Evolutionary conservation across 2,113 vertebrate genomes (phyloP), one percentile per base, ranked within the genome.

Genomic region (Oceanodroma tethys): DNA sequence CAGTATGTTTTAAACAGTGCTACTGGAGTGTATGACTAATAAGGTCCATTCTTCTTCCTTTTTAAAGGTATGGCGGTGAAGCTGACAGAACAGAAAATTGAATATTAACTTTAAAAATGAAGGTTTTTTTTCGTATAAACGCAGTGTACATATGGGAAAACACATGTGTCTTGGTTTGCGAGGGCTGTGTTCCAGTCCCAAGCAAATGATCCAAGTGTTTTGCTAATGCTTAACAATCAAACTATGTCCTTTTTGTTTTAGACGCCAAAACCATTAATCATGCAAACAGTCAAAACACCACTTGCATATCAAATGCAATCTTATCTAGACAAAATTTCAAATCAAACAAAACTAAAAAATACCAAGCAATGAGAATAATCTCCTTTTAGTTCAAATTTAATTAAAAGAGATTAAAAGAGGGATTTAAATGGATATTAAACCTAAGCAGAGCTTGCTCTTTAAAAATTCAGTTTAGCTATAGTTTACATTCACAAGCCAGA

Each of bases 341-440:
- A 81, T 56, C 27, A 86, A 90, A 80, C 56, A 81, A 43, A 11
- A 3, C 19, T 38, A 25, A 73, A 79, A 96, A 73, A 71, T 32
- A 86, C 7, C 36, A 83, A 66, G 36, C 30, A 78, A 38, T 38
- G 10, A 50, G 42, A 93, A 91, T 53, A 78, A 81, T 16, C 17
- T 90, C n/a, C 18, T 94, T 70, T 92, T 73, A 75, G 25, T 55
- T 86, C 17, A 83, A 86, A 78, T 80, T 73, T 88, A 91, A 94
- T 86, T 82, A 90, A n/a, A 76, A 53, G 13, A 93, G 18, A 85
- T 85, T 82, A 70, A 82, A 94, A 92, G 30, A 40, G 18, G 21
- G 7, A 84, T 90, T 92, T 81, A 83, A 96, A 88, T 86, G 23
- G 59, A 78, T 95, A 87, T 86, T 82, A 94, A 93, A 88, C 29